Percentiles rank a stretch among this genome's conserved stretches.
Evolutionary conservation across 1,140 invertebrate species (phyloP).

Genomic region (Dendroctonus ponderosae): DNA sequence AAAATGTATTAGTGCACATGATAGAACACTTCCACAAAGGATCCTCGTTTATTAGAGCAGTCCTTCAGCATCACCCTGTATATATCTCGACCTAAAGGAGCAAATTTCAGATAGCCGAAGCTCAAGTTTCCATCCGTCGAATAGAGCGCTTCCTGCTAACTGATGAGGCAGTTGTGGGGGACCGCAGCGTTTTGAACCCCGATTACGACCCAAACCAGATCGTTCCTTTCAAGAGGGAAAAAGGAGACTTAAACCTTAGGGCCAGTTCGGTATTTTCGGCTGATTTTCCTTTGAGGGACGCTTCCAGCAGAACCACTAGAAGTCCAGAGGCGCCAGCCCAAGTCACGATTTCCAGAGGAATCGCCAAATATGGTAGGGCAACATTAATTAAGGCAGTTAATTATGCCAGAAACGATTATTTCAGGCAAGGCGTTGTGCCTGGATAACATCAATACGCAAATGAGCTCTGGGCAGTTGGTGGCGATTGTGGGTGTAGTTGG

Average conservation of each 20-base stretch:
- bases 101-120: slow-evolving; percentile 58
- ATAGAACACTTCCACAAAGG: no score
- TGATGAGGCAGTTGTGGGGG: slow-evolving; percentile 56
- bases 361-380: slow-evolving; percentile 24
- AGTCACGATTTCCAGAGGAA: slow-evolving; percentile 24
- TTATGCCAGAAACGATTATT: not conserved
- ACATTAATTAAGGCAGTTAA: not conserved
- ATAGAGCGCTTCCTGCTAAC: slow-evolving; percentile 68
- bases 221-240: not conserved
- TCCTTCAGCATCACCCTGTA: no score
- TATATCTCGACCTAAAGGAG: no score
- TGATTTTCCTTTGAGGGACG: not conserved
- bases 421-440: slow-evolving; percentile 57
- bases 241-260: not conserved
- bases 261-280: not conserved
- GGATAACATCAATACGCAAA: slow-evolving; percentile 61
- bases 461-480: slow-evolving; percentile 60
- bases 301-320: not conserved
- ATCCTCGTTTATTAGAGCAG: no score
- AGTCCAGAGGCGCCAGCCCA: not conserved
- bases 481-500: slow-evolving; percentile 72
- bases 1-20: no score
- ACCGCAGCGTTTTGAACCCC: slow-evolving; percentile 37
- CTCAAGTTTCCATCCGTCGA: slow-evolving; percentile 57
- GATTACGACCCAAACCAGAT: not conserved